Conservation (phyloP, 2,797 vertebrate species). For the Chaenodraco wilsoni region DNA sequence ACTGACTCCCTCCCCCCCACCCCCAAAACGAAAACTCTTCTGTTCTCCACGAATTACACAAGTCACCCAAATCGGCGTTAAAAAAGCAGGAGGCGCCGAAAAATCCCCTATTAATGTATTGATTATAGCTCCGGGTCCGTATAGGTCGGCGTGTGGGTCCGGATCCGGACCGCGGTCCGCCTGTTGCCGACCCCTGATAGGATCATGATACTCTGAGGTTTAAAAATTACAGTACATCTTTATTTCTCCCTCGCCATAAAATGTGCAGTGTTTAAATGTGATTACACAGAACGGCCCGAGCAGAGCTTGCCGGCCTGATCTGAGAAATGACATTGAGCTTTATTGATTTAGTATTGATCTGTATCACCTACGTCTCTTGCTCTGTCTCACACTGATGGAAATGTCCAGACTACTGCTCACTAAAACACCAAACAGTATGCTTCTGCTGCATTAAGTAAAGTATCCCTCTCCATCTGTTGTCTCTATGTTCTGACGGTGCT, state of each 20-base stretch:
- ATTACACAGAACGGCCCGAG: not conserved
- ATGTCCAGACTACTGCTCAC: slow-evolving; percentile 61
- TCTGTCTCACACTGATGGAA: slow-evolving; percentile 57
- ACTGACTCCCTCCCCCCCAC: too few species aligned
- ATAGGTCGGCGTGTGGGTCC: too few species aligned
- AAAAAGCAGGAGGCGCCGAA: too few species aligned
- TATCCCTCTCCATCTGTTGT: slow-evolving; percentile 30
- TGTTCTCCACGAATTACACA: too few species aligned
- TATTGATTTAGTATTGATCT: slow-evolving; percentile 68
- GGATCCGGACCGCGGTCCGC: too few species aligned
- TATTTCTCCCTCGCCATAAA: not conserved
- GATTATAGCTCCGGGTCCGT: too few species aligned
- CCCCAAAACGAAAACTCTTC: too few species aligned
- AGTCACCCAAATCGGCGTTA: too few species aligned
- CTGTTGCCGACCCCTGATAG: too few species aligned
- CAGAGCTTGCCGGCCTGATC: not conserved
- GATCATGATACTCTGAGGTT: not conserved
- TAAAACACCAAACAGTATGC: slow-evolving; percentile 26
- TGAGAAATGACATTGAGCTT: slow-evolving; percentile 49
- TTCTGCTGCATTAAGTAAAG: slow-evolving; percentile 19
- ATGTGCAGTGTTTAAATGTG: not conserved
- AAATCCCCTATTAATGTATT: too few species aligned
- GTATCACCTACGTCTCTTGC: slow-evolving; percentile 33
- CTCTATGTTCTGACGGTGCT: slow-evolving; percentile 27
- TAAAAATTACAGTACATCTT: not conserved